Base-by-base conservation (phyloP, 1,140 invertebrate genomes). In the Drosophila prosaltans region DNA sequence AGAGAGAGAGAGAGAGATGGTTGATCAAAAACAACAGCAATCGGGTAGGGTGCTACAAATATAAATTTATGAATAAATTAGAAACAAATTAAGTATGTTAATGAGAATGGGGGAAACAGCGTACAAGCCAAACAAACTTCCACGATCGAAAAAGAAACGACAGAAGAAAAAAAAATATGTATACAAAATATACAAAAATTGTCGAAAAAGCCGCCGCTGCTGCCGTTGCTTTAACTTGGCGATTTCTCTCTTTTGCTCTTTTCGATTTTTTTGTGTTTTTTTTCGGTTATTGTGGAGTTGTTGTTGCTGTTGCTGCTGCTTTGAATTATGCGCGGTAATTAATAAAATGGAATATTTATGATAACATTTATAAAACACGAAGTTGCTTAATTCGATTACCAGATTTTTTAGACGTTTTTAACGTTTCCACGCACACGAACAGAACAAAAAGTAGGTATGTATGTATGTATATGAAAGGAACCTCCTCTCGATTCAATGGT, bases 361-460 rank as follows among this genome's bases (percentile, higher is more conserved):
- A 89, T 88, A 89, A 88, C 83, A 89, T 88, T 88, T 89, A 88
- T 89, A 88, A 89, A 89, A 89, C 84, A 88, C 84, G 84, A 88
- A 84, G 80, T 88, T 83, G 83, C 85, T 81, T 88, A 89, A 88
- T 88, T 88, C 84, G 83, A 88, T 88, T 88, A 88, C 83, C 84
- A 70, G 80, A 82, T 77, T 69, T 83, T 72, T 75, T 66, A 68
- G 67, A 65, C 74, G 65, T 28, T 75, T 51, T 76, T 36, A 24
- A 60, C n/a, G 8, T 24, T 21, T 32, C 28, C n/a, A 60, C 16
- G 4, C 30, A 26, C 21, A 6, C 40, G n/a, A n/a, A 60, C 16
- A 40, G 26, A 54, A n/a, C 8, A 2, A 43, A 24, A 39, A 36
- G 21, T 9, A 40, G 26, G 16, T 9, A 8, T 26, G 21, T 24